phyloP scores from a whole-genome alignment of 2,888 invertebrate species.

The Encarsia formosa region DNA sequence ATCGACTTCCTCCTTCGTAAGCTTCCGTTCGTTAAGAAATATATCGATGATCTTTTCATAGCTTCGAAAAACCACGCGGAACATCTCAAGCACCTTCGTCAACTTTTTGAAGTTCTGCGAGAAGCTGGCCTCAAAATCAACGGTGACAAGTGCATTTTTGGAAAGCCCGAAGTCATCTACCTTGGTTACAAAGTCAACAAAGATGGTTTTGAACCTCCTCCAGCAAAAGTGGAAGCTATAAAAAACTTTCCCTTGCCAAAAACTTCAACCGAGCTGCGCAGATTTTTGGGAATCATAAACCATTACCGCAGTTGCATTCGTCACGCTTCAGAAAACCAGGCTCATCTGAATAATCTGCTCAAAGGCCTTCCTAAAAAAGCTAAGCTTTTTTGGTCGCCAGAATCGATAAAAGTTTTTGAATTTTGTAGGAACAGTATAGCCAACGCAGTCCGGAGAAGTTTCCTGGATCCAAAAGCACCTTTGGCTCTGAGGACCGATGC shows the following conservation, averaged over 20 bases:
- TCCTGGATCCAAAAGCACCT: background rate
- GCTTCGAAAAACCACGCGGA: slow-evolving; percentile 17
- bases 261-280: background rate
- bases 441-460: background rate
- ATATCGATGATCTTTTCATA: slow-evolving; percentile 29
- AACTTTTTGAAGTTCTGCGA: background rate
- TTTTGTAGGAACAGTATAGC: background rate
- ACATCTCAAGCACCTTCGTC: slow-evolving; percentile 6
- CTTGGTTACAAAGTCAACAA: background rate
- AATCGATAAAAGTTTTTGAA: background rate
- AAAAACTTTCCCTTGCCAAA: background rate
- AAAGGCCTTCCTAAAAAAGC: background rate
- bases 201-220: background rate
- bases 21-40: slow-evolving; percentile 25
- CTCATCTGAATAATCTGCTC: background rate
- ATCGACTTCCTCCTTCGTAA: slow-evolving; percentile 29
- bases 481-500: background rate
- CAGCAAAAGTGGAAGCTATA: background rate
- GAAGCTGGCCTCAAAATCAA: background rate
- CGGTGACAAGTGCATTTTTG: background rate
- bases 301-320: background rate
- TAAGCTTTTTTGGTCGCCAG: background rate
- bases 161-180: background rate
- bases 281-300: background rate
- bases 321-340: background rate